Conservation (phyloP, 2,888 invertebrate species). For the Adela reaumurella region DNA sequence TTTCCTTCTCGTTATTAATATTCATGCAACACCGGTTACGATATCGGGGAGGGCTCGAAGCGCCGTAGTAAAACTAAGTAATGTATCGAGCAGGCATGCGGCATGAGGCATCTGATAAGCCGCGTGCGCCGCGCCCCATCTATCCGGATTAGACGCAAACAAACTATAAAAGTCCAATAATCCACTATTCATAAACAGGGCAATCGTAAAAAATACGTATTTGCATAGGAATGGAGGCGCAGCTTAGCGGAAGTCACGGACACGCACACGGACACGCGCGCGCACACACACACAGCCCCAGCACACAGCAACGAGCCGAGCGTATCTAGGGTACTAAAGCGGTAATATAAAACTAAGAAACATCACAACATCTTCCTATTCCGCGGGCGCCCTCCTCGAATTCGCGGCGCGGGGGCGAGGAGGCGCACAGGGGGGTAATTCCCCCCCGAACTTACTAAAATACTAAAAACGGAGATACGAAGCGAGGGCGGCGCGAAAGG, state of each 20-base stretch:
- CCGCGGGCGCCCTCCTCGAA: background rate
- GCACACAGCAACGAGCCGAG: slow-evolving; percentile 10
- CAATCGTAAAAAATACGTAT: background rate
- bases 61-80: no score
- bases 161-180: background rate
- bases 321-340: slow-evolving; percentile 23
- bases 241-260: background rate
- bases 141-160: background rate
- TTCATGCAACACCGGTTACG: no score
- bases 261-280: background rate
- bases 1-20: no score
- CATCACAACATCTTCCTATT: slow-evolving; percentile 46
- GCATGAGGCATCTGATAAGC: no score
- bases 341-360: slow-evolving; percentile 58
- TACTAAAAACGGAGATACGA: slow-evolving; percentile 57
- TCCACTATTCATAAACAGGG: background rate
- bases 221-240: background rate
- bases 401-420: slow-evolving; percentile 14
- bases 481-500: slow-evolving; percentile 17
- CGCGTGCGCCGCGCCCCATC: no score
- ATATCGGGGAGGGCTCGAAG: no score
- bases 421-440: slow-evolving; percentile 16
- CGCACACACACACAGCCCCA: slow-evolving; percentile 8
- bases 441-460: slow-evolving; percentile 42
- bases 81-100: no score